Evolutionary conservation across 2,888 invertebrate genomes (phyloP), one percentile per base, ranked within the genome.

Genomic region (Cantharis rufa): DNA sequence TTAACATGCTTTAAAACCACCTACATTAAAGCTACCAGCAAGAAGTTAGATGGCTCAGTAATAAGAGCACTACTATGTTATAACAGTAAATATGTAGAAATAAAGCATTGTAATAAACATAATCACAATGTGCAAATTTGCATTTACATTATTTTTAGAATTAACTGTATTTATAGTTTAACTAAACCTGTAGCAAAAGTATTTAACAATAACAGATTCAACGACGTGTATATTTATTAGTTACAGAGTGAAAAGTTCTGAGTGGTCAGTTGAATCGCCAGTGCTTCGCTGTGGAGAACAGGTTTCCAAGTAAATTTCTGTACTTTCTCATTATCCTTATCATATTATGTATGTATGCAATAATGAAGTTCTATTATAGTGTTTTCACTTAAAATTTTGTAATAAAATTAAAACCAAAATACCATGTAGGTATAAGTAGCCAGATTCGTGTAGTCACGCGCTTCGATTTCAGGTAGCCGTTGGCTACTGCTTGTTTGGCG

Each of bases 401-500:
- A 48, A 48, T 7, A n/a, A 48, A n/a, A 48, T 48, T 48, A n/a
- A 48, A 48, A 48, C n/a, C n/a, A 48, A 48, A 48, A 48, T 48
- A 48, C 48, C 48, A 48, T 48, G n/a, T 79, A 75, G 62, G 70
- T 62, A 32, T 32, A 48, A 48, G 48, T 48, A 48, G 48, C 48
- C 48, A 48, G 75, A 64, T 70, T 70, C 78, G 74, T 77, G 70
- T 72, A 78, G 80, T 81, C 80, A 80, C 80, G 80, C 80, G 77
- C 75, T 71, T 72, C 71, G 74, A 79, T 81, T 79, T 79, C 77
- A 78, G 48, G 80, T 81, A 81, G 81, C 81, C 81, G 79, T 68
- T 78, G 80, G 80, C 81, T 78, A 80, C 79, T 80, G 79, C 80
- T 78, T 75, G 81, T 75, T 32, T 69, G 69, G 27, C 69, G 69